Base-by-base conservation (phyloP, 2,113 vertebrate genomes). In the Boulengerochromis microlepis region DNA sequence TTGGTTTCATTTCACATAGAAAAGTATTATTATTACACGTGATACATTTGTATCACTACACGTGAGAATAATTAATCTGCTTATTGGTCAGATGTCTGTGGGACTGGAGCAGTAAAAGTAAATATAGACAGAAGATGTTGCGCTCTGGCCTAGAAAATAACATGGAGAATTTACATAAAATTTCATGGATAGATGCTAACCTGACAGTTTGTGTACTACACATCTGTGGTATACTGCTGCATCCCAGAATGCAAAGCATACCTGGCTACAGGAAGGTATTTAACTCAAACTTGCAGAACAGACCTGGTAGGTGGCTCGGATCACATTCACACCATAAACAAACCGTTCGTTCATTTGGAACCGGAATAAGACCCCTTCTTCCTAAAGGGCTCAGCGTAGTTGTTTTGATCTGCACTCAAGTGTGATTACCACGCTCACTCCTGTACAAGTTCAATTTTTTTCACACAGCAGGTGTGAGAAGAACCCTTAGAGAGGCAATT, bases 101-200 rank as follows among this genome's bases (percentile, higher is more conserved):
- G 19, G 61, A 22, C 1, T 12, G 19, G 19, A 66, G 19, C 7
- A 66, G 7, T 22, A 38, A 66, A 38, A 66, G 7, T 38, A 66
- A 66, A 66, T 22, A 0, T 22, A 66, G 2, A 66, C 10, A 38
- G 33, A 13, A 38, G 61, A 22, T 66, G 10, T 13, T 66, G 10
- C 0, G 1, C 4, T 38, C 10, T 38, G 61, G 1, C 61, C 61
- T 66, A n/a, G 61, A 38, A 13, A 2, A 66, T 38, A 66, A 38
- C 33, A 12, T 35, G 31, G 61, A n/a, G 61, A 2, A 66, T 66
- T 38, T 66, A 66, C 10, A 66, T 66, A n/a, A 38, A 19, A 66
- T 38, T 66, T 66, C 10, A 38, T 38, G 33, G 33, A 38, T 22
- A 66, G 1, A 66, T 66, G 19, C 1, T 38, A 5, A 35, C 61